These are phyloP conservation scores for Lycocorax pyrrhopterus DNA, from an alignment of 2,113 vertebrate species.

Conservation along the genomic window DNA sequence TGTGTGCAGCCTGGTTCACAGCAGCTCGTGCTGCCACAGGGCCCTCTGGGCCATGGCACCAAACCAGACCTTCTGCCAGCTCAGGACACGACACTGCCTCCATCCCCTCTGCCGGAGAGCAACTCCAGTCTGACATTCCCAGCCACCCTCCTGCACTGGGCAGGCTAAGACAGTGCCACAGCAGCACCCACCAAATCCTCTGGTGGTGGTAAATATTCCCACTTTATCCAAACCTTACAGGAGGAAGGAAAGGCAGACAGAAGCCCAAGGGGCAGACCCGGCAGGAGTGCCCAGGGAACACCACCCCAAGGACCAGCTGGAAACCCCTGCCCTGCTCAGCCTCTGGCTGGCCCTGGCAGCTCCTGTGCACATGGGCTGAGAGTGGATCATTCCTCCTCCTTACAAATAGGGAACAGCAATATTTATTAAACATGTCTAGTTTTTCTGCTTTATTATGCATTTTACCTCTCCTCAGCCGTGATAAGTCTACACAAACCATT, in stretches of 20 bases:
- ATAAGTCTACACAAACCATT: constrained; percentile 62
- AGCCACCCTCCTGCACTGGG: fast-evolving
- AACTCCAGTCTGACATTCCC: background rate
- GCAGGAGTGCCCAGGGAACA: background rate
- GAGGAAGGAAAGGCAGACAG: background rate
- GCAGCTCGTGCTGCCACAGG: background rate
- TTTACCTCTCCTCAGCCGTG: constrained; percentile 4
- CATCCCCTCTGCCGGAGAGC: background rate
- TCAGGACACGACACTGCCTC: fast-evolving
- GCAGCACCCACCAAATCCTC: background rate
- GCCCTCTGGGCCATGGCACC: background rate
- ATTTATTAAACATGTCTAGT: constrained; percentile 60
- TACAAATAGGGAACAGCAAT: constrained; percentile 16
- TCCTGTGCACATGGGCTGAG: background rate
- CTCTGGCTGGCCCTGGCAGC: background rate
- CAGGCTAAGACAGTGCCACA: background rate
- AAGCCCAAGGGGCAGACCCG: fast-evolving
- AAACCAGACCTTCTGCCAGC: background rate
- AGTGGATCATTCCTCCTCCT: background rate
- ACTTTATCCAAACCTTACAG: background rate
- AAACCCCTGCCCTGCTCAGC: background rate
- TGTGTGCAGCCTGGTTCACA: background rate
- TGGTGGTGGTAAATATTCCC: background rate
- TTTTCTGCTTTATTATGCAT: constrained; percentile 57
- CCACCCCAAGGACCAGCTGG: fast-evolving